Percentiles rank a stretch among this genome's conserved stretches.
Evolutionary conservation across 1,140 invertebrate genomes (phyloP).

Genomic region (Drosophila virilis): DNA sequence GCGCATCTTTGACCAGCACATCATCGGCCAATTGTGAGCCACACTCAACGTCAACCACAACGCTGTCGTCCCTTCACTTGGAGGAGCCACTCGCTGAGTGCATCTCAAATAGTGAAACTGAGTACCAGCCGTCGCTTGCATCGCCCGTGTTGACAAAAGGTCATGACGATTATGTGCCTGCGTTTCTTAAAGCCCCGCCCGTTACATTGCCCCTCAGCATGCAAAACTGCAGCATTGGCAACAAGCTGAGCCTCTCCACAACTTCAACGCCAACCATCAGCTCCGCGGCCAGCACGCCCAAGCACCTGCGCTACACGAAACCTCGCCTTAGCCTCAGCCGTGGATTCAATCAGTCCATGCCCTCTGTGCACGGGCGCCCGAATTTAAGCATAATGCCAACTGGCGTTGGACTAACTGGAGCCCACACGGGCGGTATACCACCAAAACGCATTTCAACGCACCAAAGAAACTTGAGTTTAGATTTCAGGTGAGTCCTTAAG

Average conservation of each 20-base stretch:
- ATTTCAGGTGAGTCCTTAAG: constrained; percentile 87
- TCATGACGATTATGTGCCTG: constrained; percentile 63
- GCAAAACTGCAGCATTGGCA: constrained; percentile 16
- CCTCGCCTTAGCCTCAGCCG: constrained; percentile 79
- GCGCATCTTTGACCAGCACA: constrained; percentile 11
- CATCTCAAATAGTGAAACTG: constrained; percentile 1
- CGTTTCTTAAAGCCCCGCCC: constrained; percentile 67
- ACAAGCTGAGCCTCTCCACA: constrained; percentile 20
- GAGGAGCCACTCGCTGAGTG: constrained; percentile 37
- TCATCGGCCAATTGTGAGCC: constrained; percentile 25
- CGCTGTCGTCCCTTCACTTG: constrained; percentile 55
- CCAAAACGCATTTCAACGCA: constrained; percentile 88
- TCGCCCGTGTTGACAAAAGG: constrained; percentile 16
- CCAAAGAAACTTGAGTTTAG: constrained; percentile 91
- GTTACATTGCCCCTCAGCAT: constrained; percentile 72
- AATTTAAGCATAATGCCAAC: constrained; percentile 64
- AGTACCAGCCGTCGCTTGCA: constrained; percentile 16
- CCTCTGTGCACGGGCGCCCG: constrained; percentile 87
- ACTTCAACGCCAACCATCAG: constrained; percentile 53
- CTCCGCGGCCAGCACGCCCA: constrained; percentile 79
- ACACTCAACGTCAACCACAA: constrained; percentile 47
- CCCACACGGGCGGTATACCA: constrained; percentile 65
- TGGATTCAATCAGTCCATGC: constrained; percentile 84
- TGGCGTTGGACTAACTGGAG: constrained; percentile 36
- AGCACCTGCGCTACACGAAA: constrained; percentile 77